phyloP scores from a whole-genome alignment of 1,140 invertebrate genomes.

The Coptotermes formosanus region DNA sequence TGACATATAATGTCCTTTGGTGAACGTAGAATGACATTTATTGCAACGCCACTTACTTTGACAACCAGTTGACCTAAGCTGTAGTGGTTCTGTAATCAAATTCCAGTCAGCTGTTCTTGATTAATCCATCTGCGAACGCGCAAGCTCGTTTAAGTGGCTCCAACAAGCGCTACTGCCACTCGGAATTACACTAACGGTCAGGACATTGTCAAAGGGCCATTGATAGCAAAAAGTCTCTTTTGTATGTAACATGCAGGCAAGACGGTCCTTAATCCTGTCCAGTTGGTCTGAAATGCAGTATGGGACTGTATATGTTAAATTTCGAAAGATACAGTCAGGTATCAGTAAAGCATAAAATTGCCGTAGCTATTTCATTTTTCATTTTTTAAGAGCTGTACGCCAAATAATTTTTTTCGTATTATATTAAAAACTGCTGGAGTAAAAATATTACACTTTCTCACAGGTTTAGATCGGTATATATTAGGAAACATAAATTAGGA shows the following conservation, averaged over 20 bases:
- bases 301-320: no score
- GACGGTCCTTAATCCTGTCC: no score
- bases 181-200: background rate
- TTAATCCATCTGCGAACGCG: background rate
- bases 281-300: no score
- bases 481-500: no score
- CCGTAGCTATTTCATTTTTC: no score
- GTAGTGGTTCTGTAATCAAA: background rate
- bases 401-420: no score
- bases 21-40: background rate
- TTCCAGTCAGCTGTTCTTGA: conserved; percentile 11
- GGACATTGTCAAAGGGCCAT: background rate
- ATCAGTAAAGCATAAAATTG: no score
- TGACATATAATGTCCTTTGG: background rate
- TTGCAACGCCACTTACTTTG: background rate
- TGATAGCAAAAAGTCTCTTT: background rate
- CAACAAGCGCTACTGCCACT: background rate
- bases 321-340: no score
- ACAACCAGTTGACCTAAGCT: background rate
- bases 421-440: no score
- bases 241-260: background rate
- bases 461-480: no score
- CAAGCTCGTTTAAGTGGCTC: background rate
- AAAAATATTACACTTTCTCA: no score
- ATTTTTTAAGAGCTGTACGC: no score